Percentiles rank a stretch among this genome's conserved stretches.
Evolutionary conservation across 2,113 vertebrate genomes (phyloP).

Genomic region (Origma solitaria): DNA sequence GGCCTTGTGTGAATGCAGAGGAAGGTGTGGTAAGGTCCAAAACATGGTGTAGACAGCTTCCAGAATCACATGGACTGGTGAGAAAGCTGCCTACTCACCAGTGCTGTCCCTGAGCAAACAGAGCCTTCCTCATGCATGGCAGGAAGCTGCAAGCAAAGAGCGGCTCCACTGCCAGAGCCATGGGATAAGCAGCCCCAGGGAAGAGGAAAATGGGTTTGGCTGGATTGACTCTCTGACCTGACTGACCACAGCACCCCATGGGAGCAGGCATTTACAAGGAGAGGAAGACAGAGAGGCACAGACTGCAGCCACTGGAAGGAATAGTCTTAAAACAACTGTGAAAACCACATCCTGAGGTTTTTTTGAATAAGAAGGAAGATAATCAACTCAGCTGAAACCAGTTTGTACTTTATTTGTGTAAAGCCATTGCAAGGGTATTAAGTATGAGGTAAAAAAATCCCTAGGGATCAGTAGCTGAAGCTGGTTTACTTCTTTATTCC

Average conservation of each 20-base stretch:
- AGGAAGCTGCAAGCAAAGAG: neutral
- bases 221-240: neutral
- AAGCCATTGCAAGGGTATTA: neutral
- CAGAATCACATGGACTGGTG: fast-evolving
- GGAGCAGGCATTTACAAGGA: neutral
- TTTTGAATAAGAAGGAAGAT: neutral
- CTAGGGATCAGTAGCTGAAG: neutral
- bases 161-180: neutral
- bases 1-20: neutral
- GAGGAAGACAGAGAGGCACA: neutral
- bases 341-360: constrained; percentile 13
- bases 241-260: neutral
- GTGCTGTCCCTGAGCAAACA: fast-evolving
- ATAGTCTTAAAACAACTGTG: neutral
- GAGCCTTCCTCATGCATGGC: fast-evolving
- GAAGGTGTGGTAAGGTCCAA: neutral
- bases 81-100: neutral
- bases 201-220: neutral
- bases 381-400: neutral
- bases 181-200: neutral
- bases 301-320: neutral
- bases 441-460: neutral
- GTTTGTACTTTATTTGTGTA: neutral
- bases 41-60: neutral
- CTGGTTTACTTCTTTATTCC: neutral